Evolutionary conservation across 2,888 invertebrate genomes (phyloP).

Genomic region (Cheiracanthium punctorium): DNA sequence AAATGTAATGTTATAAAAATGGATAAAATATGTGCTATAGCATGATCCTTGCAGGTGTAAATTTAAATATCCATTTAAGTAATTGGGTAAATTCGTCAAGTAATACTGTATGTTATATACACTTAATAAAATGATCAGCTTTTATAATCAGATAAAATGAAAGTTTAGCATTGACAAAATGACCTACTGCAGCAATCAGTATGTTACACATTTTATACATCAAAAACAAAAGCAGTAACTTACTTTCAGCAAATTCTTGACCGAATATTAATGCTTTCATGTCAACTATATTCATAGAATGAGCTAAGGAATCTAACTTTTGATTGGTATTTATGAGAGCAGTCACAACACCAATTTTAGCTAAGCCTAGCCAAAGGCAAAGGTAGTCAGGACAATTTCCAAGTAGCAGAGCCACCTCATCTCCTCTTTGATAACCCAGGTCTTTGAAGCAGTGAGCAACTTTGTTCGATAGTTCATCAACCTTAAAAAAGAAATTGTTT

Average conservation of each 20-base stretch:
- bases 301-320: constrained; percentile 86
- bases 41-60: too few species aligned
- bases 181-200: too few species aligned
- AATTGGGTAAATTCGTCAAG: too few species aligned
- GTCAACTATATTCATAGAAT: constrained; percentile 90
- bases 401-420: constrained; percentile 91
- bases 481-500: constrained; percentile 80
- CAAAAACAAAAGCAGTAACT: too few species aligned
- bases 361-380: constrained; percentile 92
- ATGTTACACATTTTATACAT: too few species aligned
- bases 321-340: constrained; percentile 97
- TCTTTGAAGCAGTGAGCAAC: constrained; percentile 86
- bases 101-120: too few species aligned
- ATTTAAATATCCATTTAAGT: too few species aligned
- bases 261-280: constrained; percentile 86
- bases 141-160: too few species aligned
- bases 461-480: constrained; percentile 90
- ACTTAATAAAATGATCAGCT: too few species aligned
- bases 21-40: too few species aligned
- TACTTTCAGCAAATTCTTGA: constrained; percentile 16
- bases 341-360: constrained; percentile 85
- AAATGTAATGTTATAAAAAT: too few species aligned
- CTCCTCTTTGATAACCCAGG: constrained; percentile 88
- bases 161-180: too few species aligned
- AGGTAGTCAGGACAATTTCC: constrained; percentile 95